A percentile compares a stretch with the other conserved stretches of the same genome.
Conservation (phyloP, 2,113 vertebrate genomes). For the Serinus canaria region DNA sequence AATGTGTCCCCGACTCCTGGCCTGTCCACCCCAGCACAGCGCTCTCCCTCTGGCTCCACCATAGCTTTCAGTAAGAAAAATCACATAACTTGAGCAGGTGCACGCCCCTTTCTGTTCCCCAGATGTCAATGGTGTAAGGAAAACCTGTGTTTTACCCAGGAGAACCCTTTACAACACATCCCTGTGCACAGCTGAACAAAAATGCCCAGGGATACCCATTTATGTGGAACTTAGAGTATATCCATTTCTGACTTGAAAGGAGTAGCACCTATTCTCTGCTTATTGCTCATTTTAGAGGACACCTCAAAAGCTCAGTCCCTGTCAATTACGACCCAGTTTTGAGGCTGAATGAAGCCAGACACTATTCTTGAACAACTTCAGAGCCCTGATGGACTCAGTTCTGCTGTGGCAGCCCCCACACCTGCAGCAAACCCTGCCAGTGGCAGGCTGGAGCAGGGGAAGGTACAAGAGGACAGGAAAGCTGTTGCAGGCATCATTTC, state of each 20-base stretch:
- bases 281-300: background rate
- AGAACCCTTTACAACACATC: background rate
- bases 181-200: fast-evolving
- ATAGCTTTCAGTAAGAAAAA: background rate
- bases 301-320: background rate
- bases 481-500: background rate
- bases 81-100: background rate
- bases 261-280: background rate
- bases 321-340: background rate
- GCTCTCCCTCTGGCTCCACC: fast-evolving
- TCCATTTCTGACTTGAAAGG: no score
- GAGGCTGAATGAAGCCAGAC: background rate
- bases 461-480: fast-evolving
- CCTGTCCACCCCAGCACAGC: background rate
- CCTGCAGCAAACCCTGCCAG: fast-evolving
- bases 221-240: fast-evolving
- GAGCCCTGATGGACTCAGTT: background rate
- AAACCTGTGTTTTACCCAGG: background rate
- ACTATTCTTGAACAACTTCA: background rate
- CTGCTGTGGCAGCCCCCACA: background rate
- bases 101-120: fast-evolving
- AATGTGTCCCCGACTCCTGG: fast-evolving
- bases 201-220: no score
- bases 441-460: background rate
- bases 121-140: background rate